A percentile compares a stretch with the other conserved stretches of the same genome.
phyloP scores from a whole-genome alignment of 1,140 invertebrate genomes.

The Halictus rubicundus region DNA sequence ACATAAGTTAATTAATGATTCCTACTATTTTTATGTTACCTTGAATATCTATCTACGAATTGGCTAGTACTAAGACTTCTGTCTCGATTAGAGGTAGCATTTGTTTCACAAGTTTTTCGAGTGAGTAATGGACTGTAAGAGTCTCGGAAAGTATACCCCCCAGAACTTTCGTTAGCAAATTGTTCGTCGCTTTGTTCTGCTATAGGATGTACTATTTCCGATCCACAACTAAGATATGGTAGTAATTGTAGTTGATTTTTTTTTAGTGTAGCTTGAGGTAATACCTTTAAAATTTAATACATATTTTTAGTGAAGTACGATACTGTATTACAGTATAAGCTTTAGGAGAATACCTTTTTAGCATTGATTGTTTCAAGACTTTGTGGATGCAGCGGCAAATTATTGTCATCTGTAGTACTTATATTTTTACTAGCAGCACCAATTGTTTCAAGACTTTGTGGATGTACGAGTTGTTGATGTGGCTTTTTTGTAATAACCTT shows the following conservation, averaged over 20 bases:
- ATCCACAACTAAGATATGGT: constrained; percentile 86
- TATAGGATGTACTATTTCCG: constrained; percentile 91
- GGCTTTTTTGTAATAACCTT: constrained; percentile 77
- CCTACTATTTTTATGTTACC: constrained; percentile 53
- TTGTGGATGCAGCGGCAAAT: constrained; percentile 78
- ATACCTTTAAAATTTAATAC: constrained; percentile 63
- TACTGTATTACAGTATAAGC: not conserved
- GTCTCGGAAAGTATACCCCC: constrained; percentile 79
- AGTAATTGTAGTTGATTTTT: constrained; percentile 79
- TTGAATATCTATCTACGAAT: constrained; percentile 75
- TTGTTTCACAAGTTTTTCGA: constrained; percentile 76
- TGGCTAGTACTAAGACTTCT: constrained; percentile 71
- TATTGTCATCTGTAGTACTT: constrained; percentile 77
- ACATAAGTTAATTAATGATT: constrained; percentile 1
- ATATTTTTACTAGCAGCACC: constrained; percentile 77
- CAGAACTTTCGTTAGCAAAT: constrained; percentile 76
- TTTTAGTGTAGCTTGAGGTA: constrained; percentile 78
- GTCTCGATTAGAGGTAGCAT: constrained; percentile 68
- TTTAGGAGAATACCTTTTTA: constrained; percentile 70
- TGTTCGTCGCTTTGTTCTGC: constrained; percentile 91
- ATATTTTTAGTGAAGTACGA: constrained; percentile 24
- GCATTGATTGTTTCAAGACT: constrained; percentile 79
- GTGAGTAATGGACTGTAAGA: constrained; percentile 85
- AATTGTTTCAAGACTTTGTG: constrained; percentile 79
- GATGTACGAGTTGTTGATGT: constrained; percentile 76